Conservation (phyloP, 2,113 vertebrate genomes). For the Percina caprodes region DNA sequence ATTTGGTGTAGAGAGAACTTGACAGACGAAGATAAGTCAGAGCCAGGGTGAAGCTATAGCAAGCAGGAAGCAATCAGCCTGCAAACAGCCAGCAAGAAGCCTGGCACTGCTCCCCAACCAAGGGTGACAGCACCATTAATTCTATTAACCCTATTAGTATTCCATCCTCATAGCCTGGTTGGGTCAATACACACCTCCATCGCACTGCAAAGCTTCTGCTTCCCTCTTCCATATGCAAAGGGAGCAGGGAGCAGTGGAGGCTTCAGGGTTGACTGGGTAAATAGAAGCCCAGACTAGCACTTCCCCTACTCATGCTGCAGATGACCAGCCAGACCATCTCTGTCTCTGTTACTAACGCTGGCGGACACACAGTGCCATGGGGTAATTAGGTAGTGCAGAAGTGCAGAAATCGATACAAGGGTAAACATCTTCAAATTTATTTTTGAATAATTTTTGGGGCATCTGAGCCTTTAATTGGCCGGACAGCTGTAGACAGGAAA, state of each 20-base stretch:
- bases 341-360: not conserved
- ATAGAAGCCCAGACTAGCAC: conserved; percentile 34
- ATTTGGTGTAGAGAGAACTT: not conserved
- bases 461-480: too few relatives aligned
- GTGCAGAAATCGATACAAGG: not conserved
- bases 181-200: conserved; percentile 78
- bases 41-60: conserved; percentile 23
- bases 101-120: conserved; percentile 56
- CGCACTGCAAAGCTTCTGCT: conserved; percentile 58
- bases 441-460: too few relatives aligned
- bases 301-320: conserved; percentile 6
- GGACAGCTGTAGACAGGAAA: too few relatives aligned
- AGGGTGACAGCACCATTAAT: conserved; percentile 78
- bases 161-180: conserved; percentile 66
- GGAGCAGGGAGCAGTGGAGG: conserved; percentile 12
- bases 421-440: too few relatives aligned
- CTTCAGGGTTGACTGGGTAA: conserved; percentile 47
- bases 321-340: conserved; percentile 23
- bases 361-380: conserved; percentile 4
- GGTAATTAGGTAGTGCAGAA: conserved; percentile 10
- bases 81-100: conserved; percentile 32
- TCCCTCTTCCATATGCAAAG: conserved; percentile 54
- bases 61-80: conserved; percentile 46
- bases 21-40: not conserved
- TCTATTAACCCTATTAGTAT: conserved; percentile 81